Conservation (phyloP, 2,113 vertebrate genomes). For the Brachypteracias leptosomus region DNA sequence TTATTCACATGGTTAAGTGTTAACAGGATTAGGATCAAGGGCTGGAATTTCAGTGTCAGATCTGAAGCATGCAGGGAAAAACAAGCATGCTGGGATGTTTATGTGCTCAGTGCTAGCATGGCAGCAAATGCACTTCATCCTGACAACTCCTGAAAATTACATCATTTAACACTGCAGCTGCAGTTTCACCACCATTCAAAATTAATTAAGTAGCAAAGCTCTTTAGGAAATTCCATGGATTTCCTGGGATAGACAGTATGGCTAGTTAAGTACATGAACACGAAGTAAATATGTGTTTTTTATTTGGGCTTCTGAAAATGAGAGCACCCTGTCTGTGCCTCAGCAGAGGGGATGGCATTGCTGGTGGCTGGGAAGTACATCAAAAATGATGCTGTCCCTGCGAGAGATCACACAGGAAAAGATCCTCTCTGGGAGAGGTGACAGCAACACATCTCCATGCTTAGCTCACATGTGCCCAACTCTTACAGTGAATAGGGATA, state of each 20-base stretch:
- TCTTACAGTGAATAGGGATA: not conserved
- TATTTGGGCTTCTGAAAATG: not conserved
- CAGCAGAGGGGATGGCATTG: not conserved
- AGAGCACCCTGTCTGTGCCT: not conserved
- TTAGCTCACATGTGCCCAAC: not conserved
- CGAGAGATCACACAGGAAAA: not conserved
- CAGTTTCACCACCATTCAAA: constrained; percentile 11
- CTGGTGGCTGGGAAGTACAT: not conserved
- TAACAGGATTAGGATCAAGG: not conserved
- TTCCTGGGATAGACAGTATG: not conserved
- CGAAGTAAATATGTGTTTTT: not conserved
- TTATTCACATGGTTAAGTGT: not conserved
- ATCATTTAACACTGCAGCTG: constrained; percentile 28
- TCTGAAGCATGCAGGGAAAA: not conserved
- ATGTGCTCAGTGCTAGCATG: not conserved
- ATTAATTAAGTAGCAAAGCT: constrained; percentile 38
- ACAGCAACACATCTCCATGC: not conserved
- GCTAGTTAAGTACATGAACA: not conserved
- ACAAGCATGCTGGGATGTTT: not conserved
- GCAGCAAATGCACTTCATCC: not conserved
- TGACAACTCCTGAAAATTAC: constrained; percentile 32
- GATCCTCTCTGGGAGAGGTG: not conserved
- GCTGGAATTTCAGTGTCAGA: constrained; percentile 7
- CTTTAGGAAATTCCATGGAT: not conserved
- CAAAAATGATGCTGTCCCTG: not conserved